Percentiles rank a stretch among this genome's conserved stretches.
Evolutionary conservation across 2,113 vertebrate species (phyloP).

Genomic region (Halcyon malimbica): DNA sequence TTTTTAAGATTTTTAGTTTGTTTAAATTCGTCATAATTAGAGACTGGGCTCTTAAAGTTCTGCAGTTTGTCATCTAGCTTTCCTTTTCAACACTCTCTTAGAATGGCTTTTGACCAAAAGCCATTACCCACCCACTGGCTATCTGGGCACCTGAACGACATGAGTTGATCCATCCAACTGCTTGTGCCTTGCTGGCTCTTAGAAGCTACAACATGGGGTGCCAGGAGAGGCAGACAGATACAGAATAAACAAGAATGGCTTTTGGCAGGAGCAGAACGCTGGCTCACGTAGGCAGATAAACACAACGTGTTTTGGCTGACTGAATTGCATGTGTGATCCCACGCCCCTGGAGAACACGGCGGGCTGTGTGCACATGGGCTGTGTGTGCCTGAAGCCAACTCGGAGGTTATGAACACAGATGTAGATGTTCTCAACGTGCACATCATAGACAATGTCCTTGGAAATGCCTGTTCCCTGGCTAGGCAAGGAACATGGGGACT

Average conservation of each 20-base stretch:
- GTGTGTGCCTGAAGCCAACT: background rate
- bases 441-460: background rate
- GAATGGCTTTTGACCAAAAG: background rate
- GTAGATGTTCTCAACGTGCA: background rate
- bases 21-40: background rate
- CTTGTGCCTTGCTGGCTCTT: background rate
- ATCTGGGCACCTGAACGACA: background rate
- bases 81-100: background rate
- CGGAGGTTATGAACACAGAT: accelerated
- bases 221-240: constrained; percentile 16
- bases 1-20: background rate
- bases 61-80: background rate
- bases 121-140: background rate
- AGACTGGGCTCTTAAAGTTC: background rate
- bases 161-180: background rate
- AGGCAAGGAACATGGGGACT: background rate
- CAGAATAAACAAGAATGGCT: background rate
- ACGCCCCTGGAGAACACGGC: accelerated
- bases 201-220: accelerated
- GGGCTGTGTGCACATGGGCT: accelerated
- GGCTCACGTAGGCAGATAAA: background rate
- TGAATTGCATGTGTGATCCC: background rate
- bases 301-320: background rate
- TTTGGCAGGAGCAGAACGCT: background rate
- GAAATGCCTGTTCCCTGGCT: background rate